Conservation (phyloP, 2,888 invertebrate genomes). For the Cerceris rybyensis region DNA sequence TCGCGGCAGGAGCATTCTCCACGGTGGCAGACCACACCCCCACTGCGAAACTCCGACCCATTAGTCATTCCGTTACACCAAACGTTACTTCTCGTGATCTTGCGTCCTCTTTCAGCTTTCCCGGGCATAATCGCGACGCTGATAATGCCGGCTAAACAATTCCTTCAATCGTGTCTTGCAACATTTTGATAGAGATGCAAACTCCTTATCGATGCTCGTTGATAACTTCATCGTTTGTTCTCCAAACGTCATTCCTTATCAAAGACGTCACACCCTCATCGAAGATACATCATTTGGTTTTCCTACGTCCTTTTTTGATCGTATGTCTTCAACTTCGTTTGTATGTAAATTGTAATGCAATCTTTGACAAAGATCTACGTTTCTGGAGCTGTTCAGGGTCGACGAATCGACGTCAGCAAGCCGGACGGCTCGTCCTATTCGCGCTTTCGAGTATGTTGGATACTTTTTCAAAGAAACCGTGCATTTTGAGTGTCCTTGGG, state of each 20-base stretch:
- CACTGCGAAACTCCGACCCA: slow-evolving; percentile 19
- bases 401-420: too few relatives aligned
- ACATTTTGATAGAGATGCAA: background rate
- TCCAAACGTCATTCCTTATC: background rate
- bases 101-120: background rate
- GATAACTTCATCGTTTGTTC: background rate
- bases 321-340: background rate
- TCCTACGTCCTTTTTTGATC: background rate
- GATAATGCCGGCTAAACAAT: background rate
- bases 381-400: background rate
- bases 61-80: slow-evolving; percentile 34
- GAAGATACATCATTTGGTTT: too few relatives aligned
- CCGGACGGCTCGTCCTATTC: too few relatives aligned
- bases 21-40: slow-evolving; percentile 47
- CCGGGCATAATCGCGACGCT: slow-evolving; percentile 6
- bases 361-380: background rate
- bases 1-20: slow-evolving; percentile 58
- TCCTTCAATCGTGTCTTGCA: background rate
- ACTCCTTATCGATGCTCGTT: background rate
- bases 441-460: background rate
- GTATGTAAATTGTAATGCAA: background rate
- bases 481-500: slow-evolving; percentile 20
- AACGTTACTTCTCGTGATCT: slow-evolving; percentile 18
- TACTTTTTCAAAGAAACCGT: background rate
- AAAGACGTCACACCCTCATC: too few relatives aligned